Conservation (phyloP, 2,888 invertebrate species). For the Drosophila gaucha region DNA sequence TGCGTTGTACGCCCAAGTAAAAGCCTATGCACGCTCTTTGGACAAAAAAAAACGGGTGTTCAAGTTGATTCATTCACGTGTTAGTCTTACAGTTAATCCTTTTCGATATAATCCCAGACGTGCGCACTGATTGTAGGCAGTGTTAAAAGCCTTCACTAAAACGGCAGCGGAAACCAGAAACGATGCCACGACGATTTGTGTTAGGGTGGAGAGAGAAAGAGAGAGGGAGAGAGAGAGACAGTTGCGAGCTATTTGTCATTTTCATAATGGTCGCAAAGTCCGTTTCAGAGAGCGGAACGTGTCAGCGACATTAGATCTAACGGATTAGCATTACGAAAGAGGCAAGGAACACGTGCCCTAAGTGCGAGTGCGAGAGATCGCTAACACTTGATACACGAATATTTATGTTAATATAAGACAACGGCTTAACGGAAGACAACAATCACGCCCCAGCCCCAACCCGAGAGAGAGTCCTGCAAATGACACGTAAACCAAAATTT, state of each 20-base stretch:
- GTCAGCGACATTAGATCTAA: slow-evolving; percentile 50
- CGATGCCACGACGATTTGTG: slow-evolving; percentile 49
- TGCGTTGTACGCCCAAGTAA: not conserved
- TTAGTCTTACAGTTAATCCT: slow-evolving; percentile 63
- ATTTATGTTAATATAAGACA: slow-evolving; percentile 67
- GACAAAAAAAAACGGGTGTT: not conserved
- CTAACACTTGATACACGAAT: slow-evolving; percentile 48
- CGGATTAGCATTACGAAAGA: slow-evolving; percentile 57
- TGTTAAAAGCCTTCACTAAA: slow-evolving; percentile 11
- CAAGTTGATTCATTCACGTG: slow-evolving; percentile 22
- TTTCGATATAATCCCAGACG: slow-evolving; percentile 67
- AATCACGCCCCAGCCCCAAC: slow-evolving; percentile 17
- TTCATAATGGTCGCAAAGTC: slow-evolving; percentile 72
- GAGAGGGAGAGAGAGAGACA: slow-evolving; percentile 27
- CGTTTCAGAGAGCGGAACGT: slow-evolving; percentile 52
- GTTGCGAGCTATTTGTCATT: slow-evolving; percentile 75
- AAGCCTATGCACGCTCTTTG: slow-evolving; percentile 10
- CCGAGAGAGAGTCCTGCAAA: slow-evolving; percentile 35
- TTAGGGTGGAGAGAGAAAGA: slow-evolving; percentile 1
- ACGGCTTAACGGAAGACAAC: slow-evolving; percentile 44
- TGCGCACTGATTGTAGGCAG: slow-evolving; percentile 30
- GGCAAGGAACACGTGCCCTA: slow-evolving; percentile 47
- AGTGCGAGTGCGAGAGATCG: slow-evolving; percentile 46
- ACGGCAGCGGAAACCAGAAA: slow-evolving; percentile 53
- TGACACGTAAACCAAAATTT: slow-evolving; percentile 70